Evolutionary conservation across 2,797 vertebrate species (phyloP).

Genomic region (Poecilia gillii): DNA sequence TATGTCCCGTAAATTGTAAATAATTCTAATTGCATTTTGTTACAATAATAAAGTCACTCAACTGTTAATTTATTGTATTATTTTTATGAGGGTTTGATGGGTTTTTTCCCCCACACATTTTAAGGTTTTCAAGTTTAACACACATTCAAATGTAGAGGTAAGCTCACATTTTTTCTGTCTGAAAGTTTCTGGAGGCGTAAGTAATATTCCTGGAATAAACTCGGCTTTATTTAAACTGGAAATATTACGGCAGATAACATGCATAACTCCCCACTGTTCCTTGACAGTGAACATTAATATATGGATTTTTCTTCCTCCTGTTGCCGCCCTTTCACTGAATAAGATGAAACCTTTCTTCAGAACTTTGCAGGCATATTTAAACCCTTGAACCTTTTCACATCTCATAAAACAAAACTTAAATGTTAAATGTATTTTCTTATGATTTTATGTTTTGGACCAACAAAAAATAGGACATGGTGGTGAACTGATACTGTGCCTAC

Average conservation of each 20-base stretch:
- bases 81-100: not conserved
- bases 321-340: not conserved
- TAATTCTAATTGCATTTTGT: constrained; percentile 84
- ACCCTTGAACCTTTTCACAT: not conserved
- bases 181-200: not conserved
- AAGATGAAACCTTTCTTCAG: not conserved
- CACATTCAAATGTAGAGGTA: not conserved
- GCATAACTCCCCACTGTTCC: not conserved
- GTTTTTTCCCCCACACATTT: not conserved
- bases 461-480: not conserved
- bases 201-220: not conserved
- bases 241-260: not conserved
- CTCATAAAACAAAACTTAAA: not conserved
- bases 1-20: constrained; percentile 82
- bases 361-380: not conserved
- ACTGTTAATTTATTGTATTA: not conserved
- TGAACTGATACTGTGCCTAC: not conserved
- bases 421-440: not conserved
- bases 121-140: not conserved
- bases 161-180: not conserved
- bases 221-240: not conserved
- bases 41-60: constrained; percentile 80
- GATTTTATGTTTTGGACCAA: not conserved
- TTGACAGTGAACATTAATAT: not conserved
- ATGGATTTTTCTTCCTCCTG: not conserved